Conservation (phyloP, 1,140 invertebrate species). For the Drosophila ananassae region DNA sequence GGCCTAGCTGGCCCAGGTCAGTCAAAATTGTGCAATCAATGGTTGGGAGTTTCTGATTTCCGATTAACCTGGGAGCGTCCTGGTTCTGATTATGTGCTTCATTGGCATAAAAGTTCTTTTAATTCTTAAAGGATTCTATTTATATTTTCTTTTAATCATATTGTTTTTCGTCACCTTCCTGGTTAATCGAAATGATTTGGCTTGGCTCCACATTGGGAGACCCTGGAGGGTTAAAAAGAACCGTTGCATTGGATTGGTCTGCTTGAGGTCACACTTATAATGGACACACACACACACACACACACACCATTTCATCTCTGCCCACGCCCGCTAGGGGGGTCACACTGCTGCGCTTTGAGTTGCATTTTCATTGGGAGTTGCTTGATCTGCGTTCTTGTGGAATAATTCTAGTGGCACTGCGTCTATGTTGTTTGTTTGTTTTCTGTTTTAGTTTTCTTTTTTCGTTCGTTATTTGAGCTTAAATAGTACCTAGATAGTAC, state of each 20-base stretch:
- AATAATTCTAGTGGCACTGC: not conserved
- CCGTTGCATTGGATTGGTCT: not conserved
- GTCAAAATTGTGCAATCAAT: no score
- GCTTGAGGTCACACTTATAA: slow-evolving; percentile 3
- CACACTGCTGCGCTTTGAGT: not conserved
- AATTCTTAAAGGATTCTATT: no score
- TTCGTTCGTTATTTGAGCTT: not conserved
- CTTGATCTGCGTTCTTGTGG: not conserved
- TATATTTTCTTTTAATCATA: no score
- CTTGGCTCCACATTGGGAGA: no score
- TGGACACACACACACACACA: not conserved
- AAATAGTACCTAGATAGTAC: slow-evolving; percentile 12
- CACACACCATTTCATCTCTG: slow-evolving; percentile 2
- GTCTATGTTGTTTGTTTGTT: slow-evolving; percentile 14
- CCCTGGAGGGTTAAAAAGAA: not conserved
- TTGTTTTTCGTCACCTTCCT: no score
- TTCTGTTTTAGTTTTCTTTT: slow-evolving; percentile 19
- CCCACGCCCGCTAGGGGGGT: not conserved
- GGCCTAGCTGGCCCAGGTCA: no score
- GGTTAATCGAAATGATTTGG: no score
- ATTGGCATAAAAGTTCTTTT: no score
- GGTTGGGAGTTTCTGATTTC: no score
- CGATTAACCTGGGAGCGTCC: no score
- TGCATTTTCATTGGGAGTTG: not conserved
- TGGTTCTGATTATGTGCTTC: no score